Evolutionary conservation across 2,888 invertebrate species (phyloP).

Genomic region (Diarsia mendica): DNA sequence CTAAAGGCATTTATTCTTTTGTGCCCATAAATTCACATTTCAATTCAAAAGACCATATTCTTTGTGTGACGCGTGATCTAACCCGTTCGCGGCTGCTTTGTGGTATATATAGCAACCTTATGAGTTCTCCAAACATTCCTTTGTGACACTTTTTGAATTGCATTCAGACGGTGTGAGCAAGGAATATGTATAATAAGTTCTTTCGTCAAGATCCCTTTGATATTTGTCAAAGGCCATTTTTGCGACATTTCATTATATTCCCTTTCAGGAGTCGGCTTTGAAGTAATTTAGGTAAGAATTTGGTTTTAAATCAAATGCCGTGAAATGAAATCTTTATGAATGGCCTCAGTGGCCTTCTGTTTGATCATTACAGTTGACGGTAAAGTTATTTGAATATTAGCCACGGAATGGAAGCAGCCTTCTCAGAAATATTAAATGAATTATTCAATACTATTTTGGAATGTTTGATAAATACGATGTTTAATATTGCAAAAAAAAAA

Average conservation of each 20-base stretch:
- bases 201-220: slow-evolving; percentile 34
- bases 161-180: slow-evolving; percentile 51
- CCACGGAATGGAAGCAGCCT: slow-evolving; percentile 1
- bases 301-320: slow-evolving; percentile 37
- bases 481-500: not conserved
- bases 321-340: slow-evolving; percentile 37
- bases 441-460: not conserved
- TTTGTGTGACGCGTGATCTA: slow-evolving; percentile 43
- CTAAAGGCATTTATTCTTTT: slow-evolving; percentile 46
- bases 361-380: slow-evolving; percentile 23
- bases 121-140: slow-evolving; percentile 52
- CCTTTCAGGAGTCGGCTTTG: slow-evolving; percentile 16
- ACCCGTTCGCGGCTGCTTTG: slow-evolving; percentile 27
- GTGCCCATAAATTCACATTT: slow-evolving; percentile 37
- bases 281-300: slow-evolving; percentile 37
- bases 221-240: slow-evolving; percentile 23
- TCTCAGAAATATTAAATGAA: not conserved
- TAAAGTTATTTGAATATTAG: slow-evolving; percentile 14
- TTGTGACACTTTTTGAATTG: slow-evolving; percentile 54
- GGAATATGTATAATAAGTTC: slow-evolving; percentile 47
- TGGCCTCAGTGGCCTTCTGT: slow-evolving; percentile 13
- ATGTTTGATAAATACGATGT: not conserved
- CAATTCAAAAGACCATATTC: slow-evolving; percentile 39
- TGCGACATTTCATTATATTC: slow-evolving; percentile 36
- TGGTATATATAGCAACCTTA: slow-evolving; percentile 48